phyloP scores from a whole-genome alignment of 2,113 vertebrate species.

The Paramormyrops kingsleyae region DNA sequence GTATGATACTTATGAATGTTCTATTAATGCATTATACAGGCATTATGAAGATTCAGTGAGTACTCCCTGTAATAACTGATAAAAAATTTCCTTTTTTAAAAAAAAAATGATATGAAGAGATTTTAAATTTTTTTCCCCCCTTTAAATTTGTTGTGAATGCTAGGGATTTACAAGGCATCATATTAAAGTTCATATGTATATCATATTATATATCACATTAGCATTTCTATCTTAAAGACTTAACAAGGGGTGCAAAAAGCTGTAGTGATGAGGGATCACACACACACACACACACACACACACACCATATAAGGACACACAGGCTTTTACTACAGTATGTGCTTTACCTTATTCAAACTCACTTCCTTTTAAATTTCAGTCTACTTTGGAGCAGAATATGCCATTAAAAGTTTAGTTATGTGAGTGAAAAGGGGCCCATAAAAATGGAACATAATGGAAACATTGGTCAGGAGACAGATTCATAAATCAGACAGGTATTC shows the following conservation, averaged over 20 bases:
- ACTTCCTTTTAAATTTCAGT: neutral
- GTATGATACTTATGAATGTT: too few relatives aligned
- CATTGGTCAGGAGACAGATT: neutral
- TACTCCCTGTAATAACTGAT: neutral
- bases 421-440: neutral
- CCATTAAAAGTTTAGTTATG: neutral
- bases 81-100: neutral
- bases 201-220: too few relatives aligned
- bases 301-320: too few relatives aligned
- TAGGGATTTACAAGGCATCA: too few relatives aligned
- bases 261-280: neutral
- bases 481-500: neutral
- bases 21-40: too few relatives aligned
- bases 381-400: neutral
- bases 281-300: too few relatives aligned
- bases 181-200: too few relatives aligned
- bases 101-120: too few relatives aligned
- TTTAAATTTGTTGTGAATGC: too few relatives aligned
- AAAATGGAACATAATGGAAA: neutral
- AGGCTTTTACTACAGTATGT: too few relatives aligned
- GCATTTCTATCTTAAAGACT: neutral
- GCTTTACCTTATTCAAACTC: neutral
- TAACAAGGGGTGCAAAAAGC: neutral
- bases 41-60: neutral
- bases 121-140: too few relatives aligned